A percentile compares a stretch with the other conserved stretches of the same genome.
These are phyloP conservation scores for Petrolisthes manimaculis DNA, from an alignment of 2,888 invertebrate species.

Conservation along the genomic window DNA sequence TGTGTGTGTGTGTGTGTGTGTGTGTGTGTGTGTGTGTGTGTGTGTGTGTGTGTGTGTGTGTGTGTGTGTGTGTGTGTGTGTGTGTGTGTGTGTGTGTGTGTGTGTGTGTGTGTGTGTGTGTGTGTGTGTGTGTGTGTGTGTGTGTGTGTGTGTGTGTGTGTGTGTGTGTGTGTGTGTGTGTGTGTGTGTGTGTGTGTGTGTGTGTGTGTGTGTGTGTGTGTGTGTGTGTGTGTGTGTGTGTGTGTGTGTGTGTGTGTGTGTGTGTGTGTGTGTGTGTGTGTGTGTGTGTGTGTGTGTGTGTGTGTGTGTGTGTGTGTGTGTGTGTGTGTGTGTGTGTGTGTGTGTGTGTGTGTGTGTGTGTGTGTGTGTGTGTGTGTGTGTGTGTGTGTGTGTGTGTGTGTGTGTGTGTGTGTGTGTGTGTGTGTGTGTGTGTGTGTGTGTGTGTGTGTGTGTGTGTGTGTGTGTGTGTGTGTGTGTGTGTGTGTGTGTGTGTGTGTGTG, in stretches of 20 bases:
- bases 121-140: conserved; percentile 1
- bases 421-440: conserved; percentile 1
- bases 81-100: conserved; percentile 1
- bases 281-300: conserved; percentile 1
- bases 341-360: conserved; percentile 1
- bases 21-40: conserved; percentile 1
- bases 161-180: conserved; percentile 1
- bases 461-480: conserved; percentile 1
- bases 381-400: conserved; percentile 1
- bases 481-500: conserved; percentile 1
- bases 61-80: conserved; percentile 1
- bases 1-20: conserved; percentile 1
- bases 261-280: conserved; percentile 1
- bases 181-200: conserved; percentile 1
- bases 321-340: conserved; percentile 1
- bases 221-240: conserved; percentile 1
- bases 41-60: conserved; percentile 1
- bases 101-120: conserved; percentile 1
- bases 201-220: conserved; percentile 1
- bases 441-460: conserved; percentile 1
- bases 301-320: conserved; percentile 1
- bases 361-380: conserved; percentile 1
- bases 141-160: conserved; percentile 1
- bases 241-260: conserved; percentile 1
- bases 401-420: conserved; percentile 1